Conservation (phyloP, 2,113 vertebrate species). For the Vidua macroura region DNA sequence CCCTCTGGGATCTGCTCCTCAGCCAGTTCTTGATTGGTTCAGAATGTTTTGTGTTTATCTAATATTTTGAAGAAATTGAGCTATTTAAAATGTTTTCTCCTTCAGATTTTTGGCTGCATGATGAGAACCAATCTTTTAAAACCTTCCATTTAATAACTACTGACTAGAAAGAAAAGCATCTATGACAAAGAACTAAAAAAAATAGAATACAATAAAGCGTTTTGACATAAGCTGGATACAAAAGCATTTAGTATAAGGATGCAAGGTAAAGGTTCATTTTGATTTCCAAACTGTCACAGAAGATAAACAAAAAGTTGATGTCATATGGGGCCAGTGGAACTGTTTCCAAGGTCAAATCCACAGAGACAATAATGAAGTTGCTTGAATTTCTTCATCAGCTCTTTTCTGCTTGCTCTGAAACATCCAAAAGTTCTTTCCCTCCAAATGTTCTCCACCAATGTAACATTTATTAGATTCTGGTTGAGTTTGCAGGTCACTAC, state of each 20-base stretch:
- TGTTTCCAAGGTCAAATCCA: constrained; percentile 30
- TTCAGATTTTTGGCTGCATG: not conserved
- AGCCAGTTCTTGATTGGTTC: not conserved
- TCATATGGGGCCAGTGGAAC: not conserved
- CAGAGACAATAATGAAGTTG: not conserved
- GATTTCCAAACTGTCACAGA: constrained; percentile 22
- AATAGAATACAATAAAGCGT: not conserved
- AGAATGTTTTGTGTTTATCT: not conserved
- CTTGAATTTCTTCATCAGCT: constrained; percentile 34
- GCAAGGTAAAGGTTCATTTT: constrained; percentile 13
- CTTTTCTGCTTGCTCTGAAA: constrained; percentile 7
- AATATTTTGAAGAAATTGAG: not conserved
- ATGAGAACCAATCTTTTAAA: not conserved
- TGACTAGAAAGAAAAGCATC: not conserved
- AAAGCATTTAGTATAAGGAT: not conserved
- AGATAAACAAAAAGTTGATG: constrained; percentile 39
- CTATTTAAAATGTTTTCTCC: not conserved
- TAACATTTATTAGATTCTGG: not conserved
- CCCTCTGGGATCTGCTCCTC: not conserved
- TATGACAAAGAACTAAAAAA: not conserved
- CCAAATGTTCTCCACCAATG: not conserved
- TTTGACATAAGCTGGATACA: constrained; percentile 17
- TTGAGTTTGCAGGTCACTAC: not conserved
- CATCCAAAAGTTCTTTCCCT: not conserved
- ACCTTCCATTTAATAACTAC: not conserved